Evolutionary conservation across 1,140 invertebrate species (phyloP).

Genomic region (Cydia pomonella): DNA sequence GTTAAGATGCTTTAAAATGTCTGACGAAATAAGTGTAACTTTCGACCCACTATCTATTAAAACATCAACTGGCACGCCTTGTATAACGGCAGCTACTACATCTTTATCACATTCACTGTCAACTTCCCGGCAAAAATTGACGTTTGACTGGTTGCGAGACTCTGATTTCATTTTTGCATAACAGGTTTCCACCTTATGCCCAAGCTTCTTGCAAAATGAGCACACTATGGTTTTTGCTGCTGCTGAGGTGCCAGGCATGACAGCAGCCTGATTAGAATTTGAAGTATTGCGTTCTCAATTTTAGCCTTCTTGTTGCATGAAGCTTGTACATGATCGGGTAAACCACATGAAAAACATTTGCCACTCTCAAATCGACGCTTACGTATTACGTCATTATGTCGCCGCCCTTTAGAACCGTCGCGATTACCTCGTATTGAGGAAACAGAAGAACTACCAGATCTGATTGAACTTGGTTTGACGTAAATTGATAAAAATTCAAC

Average conservation of each 20-base stretch:
- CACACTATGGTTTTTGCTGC: slow-evolving; percentile 26
- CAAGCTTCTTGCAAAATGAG: slow-evolving; percentile 37
- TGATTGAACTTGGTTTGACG: slow-evolving; percentile 17
- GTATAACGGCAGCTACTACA: too few relatives aligned
- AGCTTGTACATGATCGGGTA: slow-evolving; percentile 29
- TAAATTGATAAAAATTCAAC: slow-evolving; percentile 35
- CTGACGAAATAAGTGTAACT: slow-evolving; percentile 41
- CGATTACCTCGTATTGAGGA: not conserved
- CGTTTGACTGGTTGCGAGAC: too few relatives aligned
- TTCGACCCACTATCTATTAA: slow-evolving; percentile 44
- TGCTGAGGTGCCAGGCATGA: not conserved
- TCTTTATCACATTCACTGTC: too few relatives aligned
- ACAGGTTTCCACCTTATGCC: slow-evolving; percentile 34
- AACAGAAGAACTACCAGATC: not conserved
- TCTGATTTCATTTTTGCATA: not conserved
- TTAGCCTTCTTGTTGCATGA: not conserved
- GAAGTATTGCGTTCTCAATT: too few relatives aligned
- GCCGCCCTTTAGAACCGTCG: slow-evolving; percentile 3
- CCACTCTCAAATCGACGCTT: too few relatives aligned
- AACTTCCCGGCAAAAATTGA: too few relatives aligned
- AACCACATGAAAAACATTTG: slow-evolving; percentile 27
- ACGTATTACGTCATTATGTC: too few relatives aligned
- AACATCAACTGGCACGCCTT: slow-evolving; percentile 36
- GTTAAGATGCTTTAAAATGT: slow-evolving; percentile 38
- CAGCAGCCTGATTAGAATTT: too few relatives aligned